Conservation (phyloP, 1,140 invertebrate species). For the Teleogryllus occipitalis region DNA sequence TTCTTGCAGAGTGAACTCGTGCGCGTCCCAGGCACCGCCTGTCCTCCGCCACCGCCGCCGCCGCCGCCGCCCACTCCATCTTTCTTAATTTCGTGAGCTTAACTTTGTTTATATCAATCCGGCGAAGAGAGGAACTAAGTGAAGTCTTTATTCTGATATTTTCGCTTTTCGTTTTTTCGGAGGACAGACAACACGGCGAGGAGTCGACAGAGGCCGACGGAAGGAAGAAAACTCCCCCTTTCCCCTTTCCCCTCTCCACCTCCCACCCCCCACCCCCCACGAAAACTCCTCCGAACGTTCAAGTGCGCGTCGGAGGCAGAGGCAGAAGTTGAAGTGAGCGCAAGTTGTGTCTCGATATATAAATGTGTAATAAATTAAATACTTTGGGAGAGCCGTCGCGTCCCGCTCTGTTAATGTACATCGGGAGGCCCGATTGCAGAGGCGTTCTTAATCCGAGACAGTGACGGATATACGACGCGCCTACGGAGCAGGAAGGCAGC, state of each 20-base stretch:
- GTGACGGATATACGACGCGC: neutral
- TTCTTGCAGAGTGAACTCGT: neutral
- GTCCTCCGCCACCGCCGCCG: neutral
- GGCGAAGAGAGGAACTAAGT: neutral
- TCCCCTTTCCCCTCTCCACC: no score
- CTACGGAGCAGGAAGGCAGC: neutral
- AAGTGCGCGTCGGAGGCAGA: no score
- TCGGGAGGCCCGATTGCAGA: neutral
- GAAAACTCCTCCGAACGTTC: no score
- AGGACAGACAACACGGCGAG: neutral
- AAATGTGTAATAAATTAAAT: conserved; percentile 3
- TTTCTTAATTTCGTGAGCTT: neutral
- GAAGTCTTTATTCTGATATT: conserved; percentile 5
- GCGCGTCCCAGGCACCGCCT: neutral
- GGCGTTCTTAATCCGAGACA: neutral
- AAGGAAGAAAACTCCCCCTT: neutral
- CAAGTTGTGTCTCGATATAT: neutral
- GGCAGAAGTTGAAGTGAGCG: neutral
- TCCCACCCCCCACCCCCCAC: no score
- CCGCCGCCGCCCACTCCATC: neutral
- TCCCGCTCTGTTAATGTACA: neutral
- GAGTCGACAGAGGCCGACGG: neutral
- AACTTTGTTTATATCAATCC: conserved; percentile 1
- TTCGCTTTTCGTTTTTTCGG: neutral
- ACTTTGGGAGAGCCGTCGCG: neutral